A percentile compares a stretch with the other conserved stretches of the same genome.
phyloP scores from a whole-genome alignment of 2,888 invertebrate species.

The Thymelicus sylvestris region DNA sequence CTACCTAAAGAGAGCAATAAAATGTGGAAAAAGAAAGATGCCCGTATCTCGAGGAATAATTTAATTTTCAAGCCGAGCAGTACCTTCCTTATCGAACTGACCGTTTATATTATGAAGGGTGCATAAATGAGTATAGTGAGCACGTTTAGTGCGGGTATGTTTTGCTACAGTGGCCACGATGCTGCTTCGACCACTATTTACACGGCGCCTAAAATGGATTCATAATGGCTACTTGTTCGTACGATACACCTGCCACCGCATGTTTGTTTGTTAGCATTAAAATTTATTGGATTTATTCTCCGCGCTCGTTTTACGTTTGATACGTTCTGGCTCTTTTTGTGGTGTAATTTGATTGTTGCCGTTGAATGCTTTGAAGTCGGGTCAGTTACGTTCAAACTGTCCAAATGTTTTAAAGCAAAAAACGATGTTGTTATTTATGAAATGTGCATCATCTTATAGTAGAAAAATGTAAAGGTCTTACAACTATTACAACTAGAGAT shows the following conservation, averaged over 20 bases:
- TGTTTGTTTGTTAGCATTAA: conserved; percentile 69
- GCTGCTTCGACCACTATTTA: conserved; percentile 66
- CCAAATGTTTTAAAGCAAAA: conserved; percentile 37
- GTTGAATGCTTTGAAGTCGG: conserved; percentile 29
- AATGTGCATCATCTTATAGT: conserved; percentile 38
- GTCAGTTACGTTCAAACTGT: conserved; percentile 43
- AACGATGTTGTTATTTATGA: conserved; percentile 34
- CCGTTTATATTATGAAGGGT: conserved; percentile 72
- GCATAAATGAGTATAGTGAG: conserved; percentile 75
- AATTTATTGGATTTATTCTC: conserved; percentile 58
- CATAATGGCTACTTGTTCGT: conserved; percentile 80
- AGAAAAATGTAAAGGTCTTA: conserved; percentile 7
- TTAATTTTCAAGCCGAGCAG: conserved; percentile 34
- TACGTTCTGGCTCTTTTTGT: conserved; percentile 19
- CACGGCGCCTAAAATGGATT: conserved; percentile 80
- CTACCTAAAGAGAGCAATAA: conserved; percentile 33
- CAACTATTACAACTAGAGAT: conserved; percentile 37
- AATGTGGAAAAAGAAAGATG: conserved; percentile 33
- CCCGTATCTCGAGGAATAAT: conserved; percentile 35
- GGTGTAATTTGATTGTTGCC: conserved; percentile 18
- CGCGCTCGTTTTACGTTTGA: conserved; percentile 24
- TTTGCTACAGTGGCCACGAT: conserved; percentile 66
- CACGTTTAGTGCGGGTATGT: conserved; percentile 59
- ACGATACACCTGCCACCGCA: conserved; percentile 78
- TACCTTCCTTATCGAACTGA: conserved; percentile 67